These are phyloP conservation scores for Salpingus planirostris DNA, from an alignment of 2,888 invertebrate species.

Conservation along the genomic window DNA sequence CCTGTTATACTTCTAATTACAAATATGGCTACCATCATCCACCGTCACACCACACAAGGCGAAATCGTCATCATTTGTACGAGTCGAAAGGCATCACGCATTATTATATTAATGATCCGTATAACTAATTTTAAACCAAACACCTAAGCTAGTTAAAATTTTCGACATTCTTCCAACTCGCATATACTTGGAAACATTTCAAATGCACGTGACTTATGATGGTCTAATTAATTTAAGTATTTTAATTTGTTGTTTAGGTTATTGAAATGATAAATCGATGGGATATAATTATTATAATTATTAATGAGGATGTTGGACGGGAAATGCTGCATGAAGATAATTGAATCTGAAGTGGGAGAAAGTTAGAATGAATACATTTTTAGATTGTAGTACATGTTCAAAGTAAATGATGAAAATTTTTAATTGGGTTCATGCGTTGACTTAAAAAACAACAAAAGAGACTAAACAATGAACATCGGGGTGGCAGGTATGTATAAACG, in stretches of 20 bases:
- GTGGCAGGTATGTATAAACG: slow-evolving; percentile 15
- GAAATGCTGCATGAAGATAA: slow-evolving; percentile 1
- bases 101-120: slow-evolving; percentile 24
- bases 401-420: slow-evolving; percentile 12
- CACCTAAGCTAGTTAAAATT: slow-evolving; percentile 21
- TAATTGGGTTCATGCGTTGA: slow-evolving; percentile 14
- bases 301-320: too few species aligned
- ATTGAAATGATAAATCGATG: too few species aligned
- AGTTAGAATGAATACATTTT: slow-evolving; percentile 10
- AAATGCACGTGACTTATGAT: too few species aligned
- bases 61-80: slow-evolving; percentile 9
- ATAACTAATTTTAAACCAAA: slow-evolving; percentile 21
- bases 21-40: too few species aligned
- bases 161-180: slow-evolving; percentile 15
- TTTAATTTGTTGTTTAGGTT: too few species aligned
- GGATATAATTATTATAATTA: too few species aligned
- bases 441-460: slow-evolving; percentile 8
- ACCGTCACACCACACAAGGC: slow-evolving; percentile 10
- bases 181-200: neutral
- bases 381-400: slow-evolving; percentile 11
- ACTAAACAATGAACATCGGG: slow-evolving; percentile 18
- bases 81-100: slow-evolving; percentile 1
- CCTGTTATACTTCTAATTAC: too few species aligned
- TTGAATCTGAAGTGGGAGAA: slow-evolving; percentile 9
- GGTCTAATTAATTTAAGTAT: too few species aligned